Evolutionary conservation across 2,113 vertebrate genomes (phyloP).

Genomic region (Acrocephalus arundinaceus): DNA sequence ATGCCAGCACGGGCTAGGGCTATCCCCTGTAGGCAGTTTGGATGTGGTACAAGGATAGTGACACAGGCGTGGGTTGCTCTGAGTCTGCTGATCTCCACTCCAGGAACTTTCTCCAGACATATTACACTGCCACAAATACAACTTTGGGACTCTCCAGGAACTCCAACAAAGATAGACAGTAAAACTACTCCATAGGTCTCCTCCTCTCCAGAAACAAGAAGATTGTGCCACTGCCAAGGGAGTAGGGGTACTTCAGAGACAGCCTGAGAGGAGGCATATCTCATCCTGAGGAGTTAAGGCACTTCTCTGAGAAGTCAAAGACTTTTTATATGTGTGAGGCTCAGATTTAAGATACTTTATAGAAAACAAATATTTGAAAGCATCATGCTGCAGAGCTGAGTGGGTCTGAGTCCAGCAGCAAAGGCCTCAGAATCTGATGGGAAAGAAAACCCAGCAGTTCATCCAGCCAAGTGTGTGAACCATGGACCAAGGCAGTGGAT

Average conservation of each 20-base stretch:
- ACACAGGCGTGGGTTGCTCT: rapidly evolving
- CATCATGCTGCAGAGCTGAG: not conserved
- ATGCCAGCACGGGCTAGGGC: not conserved
- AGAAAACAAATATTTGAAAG: not conserved
- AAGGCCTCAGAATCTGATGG: not conserved
- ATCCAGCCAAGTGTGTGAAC: not conserved
- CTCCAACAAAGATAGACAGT: not conserved
- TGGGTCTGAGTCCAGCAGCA: not conserved
- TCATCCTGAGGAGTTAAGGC: not conserved
- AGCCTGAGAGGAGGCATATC: not conserved
- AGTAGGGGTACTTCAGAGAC: not conserved
- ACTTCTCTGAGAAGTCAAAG: not conserved
- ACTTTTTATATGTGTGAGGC: not conserved
- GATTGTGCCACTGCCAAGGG: not conserved
- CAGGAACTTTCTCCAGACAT: not conserved
- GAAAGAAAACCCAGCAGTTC: not conserved
- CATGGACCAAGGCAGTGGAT: not conserved
- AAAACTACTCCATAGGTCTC: not conserved
- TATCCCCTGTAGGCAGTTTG: not conserved
- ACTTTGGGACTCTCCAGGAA: not conserved
- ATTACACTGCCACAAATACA: not conserved
- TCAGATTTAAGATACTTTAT: not conserved
- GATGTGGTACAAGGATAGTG: not conserved
- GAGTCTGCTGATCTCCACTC: not conserved
- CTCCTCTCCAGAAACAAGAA: not conserved